A percentile compares a stretch with the other conserved stretches of the same genome.
Evolutionary conservation across 1,140 invertebrate genomes (phyloP).

Genomic region (Linepithema humile): DNA sequence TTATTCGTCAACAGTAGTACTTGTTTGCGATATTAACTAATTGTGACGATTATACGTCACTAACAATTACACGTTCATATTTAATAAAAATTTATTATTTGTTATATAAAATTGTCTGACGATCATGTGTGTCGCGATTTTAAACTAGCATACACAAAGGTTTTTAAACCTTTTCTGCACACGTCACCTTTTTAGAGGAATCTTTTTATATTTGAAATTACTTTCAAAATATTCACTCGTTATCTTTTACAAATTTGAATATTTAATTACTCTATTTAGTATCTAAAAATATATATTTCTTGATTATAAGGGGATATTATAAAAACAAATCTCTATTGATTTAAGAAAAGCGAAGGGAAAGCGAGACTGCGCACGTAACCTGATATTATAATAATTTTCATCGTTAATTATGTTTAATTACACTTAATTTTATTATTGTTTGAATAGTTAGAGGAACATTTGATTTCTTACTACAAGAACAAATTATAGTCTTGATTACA

Average conservation of each 20-base stretch:
- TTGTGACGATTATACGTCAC: too few relatives aligned
- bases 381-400: background rate
- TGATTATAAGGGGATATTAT: background rate
- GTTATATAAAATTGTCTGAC: too few relatives aligned
- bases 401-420: background rate
- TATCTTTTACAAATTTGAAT: background rate
- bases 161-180: too few relatives aligned
- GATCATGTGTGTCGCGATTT: too few relatives aligned
- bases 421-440: background rate
- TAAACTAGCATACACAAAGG: too few relatives aligned
- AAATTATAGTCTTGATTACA: too few relatives aligned
- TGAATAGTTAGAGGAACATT: too few relatives aligned
- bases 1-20: too few relatives aligned
- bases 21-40: background rate
- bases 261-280: background rate
- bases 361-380: background rate
- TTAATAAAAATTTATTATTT: background rate
- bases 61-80: background rate
- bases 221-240: background rate
- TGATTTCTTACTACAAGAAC: too few relatives aligned
- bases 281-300: background rate
- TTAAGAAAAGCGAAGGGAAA: background rate
- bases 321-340: background rate
- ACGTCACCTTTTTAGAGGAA: background rate
- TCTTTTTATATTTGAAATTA: background rate